Evolutionary conservation across 2,797 vertebrate genomes (phyloP).

Genomic region (Furcifer pardalis): DNA sequence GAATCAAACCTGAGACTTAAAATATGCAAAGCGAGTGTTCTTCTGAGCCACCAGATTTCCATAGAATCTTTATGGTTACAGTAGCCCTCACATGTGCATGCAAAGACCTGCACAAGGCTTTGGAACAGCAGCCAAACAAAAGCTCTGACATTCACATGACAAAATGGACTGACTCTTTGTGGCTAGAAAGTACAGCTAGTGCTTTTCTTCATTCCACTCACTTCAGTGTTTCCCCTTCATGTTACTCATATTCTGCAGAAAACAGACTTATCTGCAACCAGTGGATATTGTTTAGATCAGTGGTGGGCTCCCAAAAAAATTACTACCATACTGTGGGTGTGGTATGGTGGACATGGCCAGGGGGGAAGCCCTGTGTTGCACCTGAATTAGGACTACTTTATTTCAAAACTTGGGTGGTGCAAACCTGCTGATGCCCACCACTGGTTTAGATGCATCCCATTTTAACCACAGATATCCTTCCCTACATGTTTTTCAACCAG

Average conservation of each 20-base stretch:
- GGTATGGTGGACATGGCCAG: too few species aligned
- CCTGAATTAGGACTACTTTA: too few species aligned
- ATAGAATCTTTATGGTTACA: neutral
- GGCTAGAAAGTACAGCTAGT: neutral
- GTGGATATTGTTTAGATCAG: too few species aligned
- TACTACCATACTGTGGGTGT: too few species aligned
- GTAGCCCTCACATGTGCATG: neutral
- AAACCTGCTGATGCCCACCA: too few species aligned
- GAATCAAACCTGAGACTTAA: neutral
- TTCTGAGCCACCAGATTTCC: neutral
- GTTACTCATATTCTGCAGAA: neutral
- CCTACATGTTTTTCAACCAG: neutral
- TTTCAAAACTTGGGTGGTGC: too few species aligned
- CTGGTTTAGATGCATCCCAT: neutral
- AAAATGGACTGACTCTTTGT: neutral
- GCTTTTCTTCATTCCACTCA: neutral
- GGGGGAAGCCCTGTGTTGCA: too few species aligned
- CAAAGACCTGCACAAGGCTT: neutral
- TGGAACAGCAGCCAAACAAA: neutral
- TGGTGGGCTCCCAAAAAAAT: too few species aligned
- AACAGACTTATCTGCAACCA: neutral
- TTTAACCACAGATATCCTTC: neutral
- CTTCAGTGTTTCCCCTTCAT: neutral
- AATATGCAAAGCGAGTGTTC: neutral
- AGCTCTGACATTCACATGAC: neutral